phyloP scores from a whole-genome alignment of 2,113 vertebrate genomes.

The Oreochromis spilurus region DNA sequence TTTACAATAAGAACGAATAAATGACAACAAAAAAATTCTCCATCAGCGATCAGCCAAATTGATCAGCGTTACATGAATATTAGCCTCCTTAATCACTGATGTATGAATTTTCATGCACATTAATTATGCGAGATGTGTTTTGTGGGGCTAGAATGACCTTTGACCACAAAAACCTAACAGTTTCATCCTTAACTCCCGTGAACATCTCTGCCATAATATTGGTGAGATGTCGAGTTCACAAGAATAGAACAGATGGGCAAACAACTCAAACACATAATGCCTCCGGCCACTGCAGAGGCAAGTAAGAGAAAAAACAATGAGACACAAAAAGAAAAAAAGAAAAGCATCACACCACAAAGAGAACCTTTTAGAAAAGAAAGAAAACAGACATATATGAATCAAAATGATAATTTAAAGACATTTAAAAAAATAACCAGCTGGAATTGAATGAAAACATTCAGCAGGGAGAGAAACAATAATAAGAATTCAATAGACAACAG shows the following conservation, averaged over 20 bases:
- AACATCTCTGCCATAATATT: background rate
- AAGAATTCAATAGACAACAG: background rate
- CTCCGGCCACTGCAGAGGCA: background rate
- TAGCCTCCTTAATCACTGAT: background rate
- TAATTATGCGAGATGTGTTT: background rate
- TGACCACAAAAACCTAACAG: background rate
- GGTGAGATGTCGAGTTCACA: background rate
- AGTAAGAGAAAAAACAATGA: background rate
- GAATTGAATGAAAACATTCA: background rate
- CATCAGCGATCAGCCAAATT: background rate
- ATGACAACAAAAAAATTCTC: background rate
- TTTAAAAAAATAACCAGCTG: fast-evolving
- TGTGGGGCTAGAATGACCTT: background rate
- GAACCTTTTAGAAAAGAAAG: background rate
- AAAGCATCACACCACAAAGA: background rate
- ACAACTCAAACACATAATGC: background rate
- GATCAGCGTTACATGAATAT: background rate
- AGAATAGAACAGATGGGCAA: background rate
- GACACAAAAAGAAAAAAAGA: background rate
- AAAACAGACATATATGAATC: background rate
- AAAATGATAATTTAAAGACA: background rate
- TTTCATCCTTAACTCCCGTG: background rate
- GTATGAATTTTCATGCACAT: background rate
- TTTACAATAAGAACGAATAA: background rate
- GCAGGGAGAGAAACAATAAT: background rate